A percentile compares a stretch with the other conserved stretches of the same genome.
Conservation (phyloP, 2,113 vertebrate genomes). For the Anhinga anhinga region DNA sequence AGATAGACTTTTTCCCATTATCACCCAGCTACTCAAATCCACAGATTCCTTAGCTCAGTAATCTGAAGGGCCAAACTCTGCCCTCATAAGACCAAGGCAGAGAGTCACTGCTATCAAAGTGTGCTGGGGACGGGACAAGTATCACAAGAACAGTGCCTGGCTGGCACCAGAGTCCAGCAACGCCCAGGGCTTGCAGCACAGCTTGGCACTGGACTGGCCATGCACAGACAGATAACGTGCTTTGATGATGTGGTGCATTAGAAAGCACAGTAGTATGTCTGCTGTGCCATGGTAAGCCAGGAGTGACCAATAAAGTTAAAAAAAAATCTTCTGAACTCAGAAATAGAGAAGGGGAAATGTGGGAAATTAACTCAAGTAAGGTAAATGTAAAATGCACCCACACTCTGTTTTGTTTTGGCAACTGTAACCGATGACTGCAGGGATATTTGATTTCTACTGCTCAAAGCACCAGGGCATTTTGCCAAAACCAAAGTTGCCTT, state of each 20-base stretch:
- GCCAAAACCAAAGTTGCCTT: neutral
- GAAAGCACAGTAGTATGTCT: neutral
- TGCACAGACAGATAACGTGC: neutral
- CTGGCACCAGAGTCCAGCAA: neutral
- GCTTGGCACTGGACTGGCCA: neutral
- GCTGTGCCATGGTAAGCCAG: neutral
- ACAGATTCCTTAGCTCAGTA: neutral
- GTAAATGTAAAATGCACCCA: neutral
- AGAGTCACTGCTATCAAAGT: neutral
- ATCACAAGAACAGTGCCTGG: neutral
- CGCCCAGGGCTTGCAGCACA: neutral
- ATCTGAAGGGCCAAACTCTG: neutral
- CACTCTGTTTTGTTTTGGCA: neutral
- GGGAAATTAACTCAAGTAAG: neutral
- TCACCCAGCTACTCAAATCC: neutral
- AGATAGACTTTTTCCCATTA: neutral
- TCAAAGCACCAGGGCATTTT: neutral
- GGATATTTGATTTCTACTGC: neutral
- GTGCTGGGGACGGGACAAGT: neutral
- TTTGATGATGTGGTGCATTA: neutral
- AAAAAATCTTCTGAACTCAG: neutral
- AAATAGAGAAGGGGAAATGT: neutral
- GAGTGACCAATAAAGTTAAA: neutral
- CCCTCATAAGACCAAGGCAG: neutral
- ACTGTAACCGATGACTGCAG: fast-evolving